Conservation (phyloP, 2,888 invertebrate species). For the Drosophila incognita region DNA sequence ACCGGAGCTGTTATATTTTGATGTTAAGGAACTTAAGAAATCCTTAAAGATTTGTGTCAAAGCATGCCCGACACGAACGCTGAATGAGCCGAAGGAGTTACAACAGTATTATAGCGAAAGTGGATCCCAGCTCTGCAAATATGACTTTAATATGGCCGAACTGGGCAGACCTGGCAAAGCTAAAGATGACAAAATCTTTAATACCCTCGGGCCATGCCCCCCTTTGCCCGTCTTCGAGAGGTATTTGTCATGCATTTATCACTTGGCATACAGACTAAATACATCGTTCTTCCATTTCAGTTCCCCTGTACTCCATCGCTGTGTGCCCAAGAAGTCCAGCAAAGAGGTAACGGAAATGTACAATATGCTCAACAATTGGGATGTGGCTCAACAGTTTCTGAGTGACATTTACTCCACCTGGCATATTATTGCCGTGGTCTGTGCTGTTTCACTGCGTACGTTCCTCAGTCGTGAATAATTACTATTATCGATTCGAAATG, state of each 20-base stretch:
- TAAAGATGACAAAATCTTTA: conserved; percentile 82
- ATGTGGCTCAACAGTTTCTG: conserved; percentile 94
- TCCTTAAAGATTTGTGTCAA: conserved; percentile 96
- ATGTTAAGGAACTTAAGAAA: conserved; percentile 90
- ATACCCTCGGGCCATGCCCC: conserved; percentile 91
- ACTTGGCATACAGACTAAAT: conserved; percentile 5
- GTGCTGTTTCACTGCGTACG: conserved; percentile 92
- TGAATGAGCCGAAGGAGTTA: conserved; percentile 89
- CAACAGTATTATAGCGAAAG: conserved; percentile 90
- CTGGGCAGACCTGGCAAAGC: conserved; percentile 83
- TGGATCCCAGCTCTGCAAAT: conserved; percentile 91
- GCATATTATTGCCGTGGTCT: conserved; percentile 93
- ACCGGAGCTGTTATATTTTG: conserved; percentile 93
- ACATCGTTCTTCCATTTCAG: conserved; percentile 84
- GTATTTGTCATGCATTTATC: conserved; percentile 81
- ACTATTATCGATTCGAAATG: neutral
- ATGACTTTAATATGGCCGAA: conserved; percentile 88
- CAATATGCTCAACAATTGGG: conserved; percentile 93
- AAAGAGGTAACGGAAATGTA: conserved; percentile 90
- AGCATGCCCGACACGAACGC: conserved; percentile 90
- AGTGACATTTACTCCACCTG: conserved; percentile 95
- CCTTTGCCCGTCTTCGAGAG: conserved; percentile 91
- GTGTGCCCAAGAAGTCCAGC: conserved; percentile 91
- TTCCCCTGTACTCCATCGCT: conserved; percentile 92
- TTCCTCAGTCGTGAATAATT: neutral